These are phyloP conservation scores for Meandrusa payeni DNA, from an alignment of 2,888 invertebrate genomes.

Conservation along the genomic window DNA sequence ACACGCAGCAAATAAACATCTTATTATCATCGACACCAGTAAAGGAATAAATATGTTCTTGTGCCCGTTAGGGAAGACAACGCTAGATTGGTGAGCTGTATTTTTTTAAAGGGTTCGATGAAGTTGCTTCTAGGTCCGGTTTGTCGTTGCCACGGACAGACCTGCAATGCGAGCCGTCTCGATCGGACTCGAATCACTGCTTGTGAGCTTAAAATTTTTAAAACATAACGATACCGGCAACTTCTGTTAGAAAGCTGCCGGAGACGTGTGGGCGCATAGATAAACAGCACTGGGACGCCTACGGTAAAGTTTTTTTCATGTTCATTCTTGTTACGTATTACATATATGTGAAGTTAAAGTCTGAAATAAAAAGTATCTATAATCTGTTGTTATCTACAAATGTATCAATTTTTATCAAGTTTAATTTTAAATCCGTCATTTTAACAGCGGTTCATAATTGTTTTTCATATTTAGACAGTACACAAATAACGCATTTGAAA, in stretches of 20 bases:
- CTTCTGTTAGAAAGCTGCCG: constrained; percentile 61
- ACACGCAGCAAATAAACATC: constrained; percentile 2
- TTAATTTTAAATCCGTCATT: no score
- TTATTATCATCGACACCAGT: constrained; percentile 6
- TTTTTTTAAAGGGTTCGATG: constrained; percentile 23
- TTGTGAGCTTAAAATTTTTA: constrained; percentile 43
- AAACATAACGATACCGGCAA: constrained; percentile 35
- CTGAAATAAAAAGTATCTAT: no score
- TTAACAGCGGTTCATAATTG: no score
- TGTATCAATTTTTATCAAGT: no score
- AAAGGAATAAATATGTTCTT: constrained; percentile 6
- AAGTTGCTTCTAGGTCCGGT: constrained; percentile 41
- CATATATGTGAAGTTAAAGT: no score
- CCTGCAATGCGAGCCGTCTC: constrained; percentile 76
- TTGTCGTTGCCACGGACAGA: constrained; percentile 37
- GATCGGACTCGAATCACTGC: constrained; percentile 62
- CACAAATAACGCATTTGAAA: no score
- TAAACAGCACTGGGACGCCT: constrained; percentile 60
- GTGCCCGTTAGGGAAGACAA: constrained; percentile 13
- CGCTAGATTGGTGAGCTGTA: not conserved
- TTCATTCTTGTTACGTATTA: no score
- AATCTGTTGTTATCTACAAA: no score
- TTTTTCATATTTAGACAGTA: no score
- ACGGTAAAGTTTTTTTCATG: constrained; percentile 44
- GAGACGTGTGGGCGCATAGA: constrained; percentile 60